Conservation (phyloP, 2,113 vertebrate species). For the Anolis sagrei region DNA sequence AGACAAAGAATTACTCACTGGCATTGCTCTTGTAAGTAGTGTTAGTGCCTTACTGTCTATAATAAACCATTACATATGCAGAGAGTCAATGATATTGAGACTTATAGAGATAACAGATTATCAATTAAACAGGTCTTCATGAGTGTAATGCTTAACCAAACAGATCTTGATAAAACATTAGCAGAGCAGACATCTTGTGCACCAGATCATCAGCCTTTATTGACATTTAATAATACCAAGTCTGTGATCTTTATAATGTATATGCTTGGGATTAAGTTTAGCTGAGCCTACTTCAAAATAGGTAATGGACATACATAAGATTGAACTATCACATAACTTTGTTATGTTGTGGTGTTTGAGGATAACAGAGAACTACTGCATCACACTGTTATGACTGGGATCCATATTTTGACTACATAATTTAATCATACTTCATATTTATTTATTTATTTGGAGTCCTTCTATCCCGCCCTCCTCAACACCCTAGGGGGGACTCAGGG, state of each 20-base stretch:
- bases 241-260: neutral
- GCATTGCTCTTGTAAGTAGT: rapidly evolving
- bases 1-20: neutral
- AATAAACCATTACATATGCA: neutral
- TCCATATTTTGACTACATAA: slow-evolving; percentile 11
- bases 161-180: neutral
- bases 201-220: neutral
- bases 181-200: neutral
- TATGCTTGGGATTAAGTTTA: neutral
- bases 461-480: too few species aligned
- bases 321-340: neutral
- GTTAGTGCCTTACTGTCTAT: neutral
- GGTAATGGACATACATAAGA: too few species aligned
- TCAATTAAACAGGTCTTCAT: neutral
- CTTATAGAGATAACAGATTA: neutral
- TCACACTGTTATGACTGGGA: too few species aligned
- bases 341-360: neutral
- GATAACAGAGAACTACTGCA: neutral
- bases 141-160: neutral
- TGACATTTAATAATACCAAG: neutral
- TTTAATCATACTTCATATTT: slow-evolving; percentile 1
- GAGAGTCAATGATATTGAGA: neutral
- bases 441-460: too few species aligned
- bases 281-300: neutral
- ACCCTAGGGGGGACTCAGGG: too few species aligned